Evolutionary conservation across 2,113 vertebrate species (phyloP), one percentile per base, ranked within the genome.

Genomic region (Psettodes erumei): DNA sequence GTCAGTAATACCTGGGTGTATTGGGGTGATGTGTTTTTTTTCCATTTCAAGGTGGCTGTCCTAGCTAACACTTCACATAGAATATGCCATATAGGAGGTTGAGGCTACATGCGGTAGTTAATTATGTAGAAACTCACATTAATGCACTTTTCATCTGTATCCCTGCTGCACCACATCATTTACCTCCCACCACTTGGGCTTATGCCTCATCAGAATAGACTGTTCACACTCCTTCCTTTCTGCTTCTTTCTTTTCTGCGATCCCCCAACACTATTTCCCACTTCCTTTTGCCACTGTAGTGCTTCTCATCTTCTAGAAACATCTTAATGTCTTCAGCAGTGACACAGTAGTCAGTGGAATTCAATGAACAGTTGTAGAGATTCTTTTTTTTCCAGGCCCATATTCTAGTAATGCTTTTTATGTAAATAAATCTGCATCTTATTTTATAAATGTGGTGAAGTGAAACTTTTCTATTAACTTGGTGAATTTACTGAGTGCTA

Each of bases 111-210:
- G 28, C 48, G 37, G 68, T 79, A 68, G 81, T 77, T 87, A 71
- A 77, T 81, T 58, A 77, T 69, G 60, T 87, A 81, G 74, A 69
- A 77, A 85, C 51, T 82, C 75, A 82, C 75, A 78, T 45, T 56
- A 55, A 83, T 61, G 66, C 84, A 78, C 79, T 77, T 86, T 87
- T 63, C 42, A 77, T 60, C 23, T 48, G 15, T 38, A 55, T 56
- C 42, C 51, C 62, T 38, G 40, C 63, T 61, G 65, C 65, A 40
- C 50, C 45, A 42, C 56, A 64, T 83, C 37, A 38, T 79, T 77
- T 73, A 68, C 62, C 43, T 64, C 27, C 48, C 65, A 65, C 45
- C 33, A 35, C 54, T 51, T 23, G 8, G 13, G 54, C 32, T 63
- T 48, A 53, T 3, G 3, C 72, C 65, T 63, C 48, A 35, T 71